phyloP scores from a whole-genome alignment of 2,888 invertebrate genomes.

The Julus scandinavius region DNA sequence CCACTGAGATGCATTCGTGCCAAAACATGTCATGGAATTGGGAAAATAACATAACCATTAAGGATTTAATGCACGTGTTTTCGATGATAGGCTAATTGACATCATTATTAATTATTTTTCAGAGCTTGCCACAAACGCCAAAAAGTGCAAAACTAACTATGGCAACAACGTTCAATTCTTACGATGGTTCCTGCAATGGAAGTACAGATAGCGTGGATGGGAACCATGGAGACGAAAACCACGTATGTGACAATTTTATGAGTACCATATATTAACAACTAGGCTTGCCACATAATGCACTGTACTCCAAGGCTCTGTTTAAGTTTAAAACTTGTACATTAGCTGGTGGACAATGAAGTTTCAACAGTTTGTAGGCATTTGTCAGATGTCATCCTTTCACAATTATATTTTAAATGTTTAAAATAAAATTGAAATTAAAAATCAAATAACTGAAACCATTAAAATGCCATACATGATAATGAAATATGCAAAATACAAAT shows the following conservation, averaged over 20 bases:
- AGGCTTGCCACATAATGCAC: background rate
- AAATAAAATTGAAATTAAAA: too few species aligned
- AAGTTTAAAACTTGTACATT: too few species aligned
- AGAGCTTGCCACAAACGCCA: slow-evolving; percentile 57
- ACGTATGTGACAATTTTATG: slow-evolving; percentile 50
- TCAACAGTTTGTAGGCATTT: too few species aligned
- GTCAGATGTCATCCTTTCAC: too few species aligned
- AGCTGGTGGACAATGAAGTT: too few species aligned
- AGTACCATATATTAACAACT: background rate
- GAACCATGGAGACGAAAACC: slow-evolving; percentile 44
- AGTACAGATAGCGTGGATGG: slow-evolving; percentile 40
- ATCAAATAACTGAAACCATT: too few species aligned
- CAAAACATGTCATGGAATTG: background rate
- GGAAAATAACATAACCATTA: background rate
- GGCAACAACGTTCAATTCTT: slow-evolving; percentile 43
- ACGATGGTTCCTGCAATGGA: slow-evolving; percentile 53
- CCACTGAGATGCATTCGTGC: background rate
- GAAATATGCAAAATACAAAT: too few species aligned
- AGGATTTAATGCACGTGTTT: background rate
- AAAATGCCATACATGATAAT: too few species aligned
- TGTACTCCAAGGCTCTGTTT: too few species aligned
- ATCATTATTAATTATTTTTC: background rate
- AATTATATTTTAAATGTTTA: too few species aligned
- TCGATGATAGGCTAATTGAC: background rate
- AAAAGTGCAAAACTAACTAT: slow-evolving; percentile 51